phyloP scores from a whole-genome alignment of 2,797 vertebrate genomes.

The Phoeniculus purpureus region DNA sequence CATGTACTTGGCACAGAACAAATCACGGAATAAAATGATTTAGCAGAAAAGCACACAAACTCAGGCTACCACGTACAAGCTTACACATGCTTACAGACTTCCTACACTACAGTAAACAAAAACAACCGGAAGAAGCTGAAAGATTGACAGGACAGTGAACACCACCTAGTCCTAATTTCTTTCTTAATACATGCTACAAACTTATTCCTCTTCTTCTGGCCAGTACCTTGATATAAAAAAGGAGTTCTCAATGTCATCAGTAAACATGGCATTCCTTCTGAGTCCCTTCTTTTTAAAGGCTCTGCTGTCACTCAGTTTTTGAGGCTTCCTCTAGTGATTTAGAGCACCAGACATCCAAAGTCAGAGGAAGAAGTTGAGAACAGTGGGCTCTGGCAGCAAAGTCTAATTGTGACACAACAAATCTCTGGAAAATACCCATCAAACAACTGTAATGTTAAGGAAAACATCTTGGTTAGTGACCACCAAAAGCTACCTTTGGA shows the following conservation, averaged over 20 bases:
- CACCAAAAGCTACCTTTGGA: neutral
- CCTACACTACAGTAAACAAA: neutral
- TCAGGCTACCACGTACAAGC: neutral
- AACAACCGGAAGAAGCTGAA: neutral
- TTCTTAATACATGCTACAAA: neutral
- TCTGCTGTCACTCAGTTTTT: neutral
- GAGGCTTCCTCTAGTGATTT: neutral
- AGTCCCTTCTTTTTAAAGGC: neutral
- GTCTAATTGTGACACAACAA: neutral
- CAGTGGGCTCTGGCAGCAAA: neutral
- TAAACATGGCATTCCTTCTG: neutral
- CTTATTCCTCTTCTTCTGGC: neutral
- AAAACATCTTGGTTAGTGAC: neutral
- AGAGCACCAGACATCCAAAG: neutral
- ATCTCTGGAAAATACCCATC: neutral
- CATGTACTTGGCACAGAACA: neutral
- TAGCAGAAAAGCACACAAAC: neutral
- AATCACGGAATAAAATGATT: neutral
- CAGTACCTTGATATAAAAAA: neutral
- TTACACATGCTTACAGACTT: neutral
- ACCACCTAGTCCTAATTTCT: neutral
- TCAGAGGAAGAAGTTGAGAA: neutral
- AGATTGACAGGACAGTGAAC: neutral
- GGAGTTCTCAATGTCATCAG: neutral
- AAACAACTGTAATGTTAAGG: neutral